phyloP scores from a whole-genome alignment of 2,888 invertebrate genomes.

The Andrena hattorfiana region DNA sequence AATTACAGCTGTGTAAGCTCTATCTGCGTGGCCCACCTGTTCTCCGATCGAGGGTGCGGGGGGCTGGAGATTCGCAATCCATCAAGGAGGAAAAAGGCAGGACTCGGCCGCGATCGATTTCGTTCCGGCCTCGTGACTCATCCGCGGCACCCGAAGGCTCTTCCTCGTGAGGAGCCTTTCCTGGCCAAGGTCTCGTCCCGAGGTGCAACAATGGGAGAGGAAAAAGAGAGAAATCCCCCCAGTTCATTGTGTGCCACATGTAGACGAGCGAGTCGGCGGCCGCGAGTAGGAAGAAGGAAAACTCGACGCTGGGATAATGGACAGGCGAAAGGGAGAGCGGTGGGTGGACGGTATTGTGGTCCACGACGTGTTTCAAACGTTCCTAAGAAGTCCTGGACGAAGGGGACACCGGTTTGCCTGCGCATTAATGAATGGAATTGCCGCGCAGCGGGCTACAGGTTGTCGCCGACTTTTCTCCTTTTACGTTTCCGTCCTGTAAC shows the following conservation, averaged over 20 bases:
- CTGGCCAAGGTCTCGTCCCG: slow-evolving; percentile 52
- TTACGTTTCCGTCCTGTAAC: not conserved
- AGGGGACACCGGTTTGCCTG: slow-evolving; percentile 4
- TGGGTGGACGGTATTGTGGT: too few relatives aligned
- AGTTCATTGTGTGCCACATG: slow-evolving; percentile 8
- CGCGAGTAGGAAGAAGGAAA: slow-evolving; percentile 23
- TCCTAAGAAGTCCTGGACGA: slow-evolving; percentile 19
- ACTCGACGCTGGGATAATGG: slow-evolving; percentile 33
- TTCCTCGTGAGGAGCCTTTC: slow-evolving; percentile 59
- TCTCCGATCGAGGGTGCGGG: not conserved
- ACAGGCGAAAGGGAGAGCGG: slow-evolving; percentile 3
- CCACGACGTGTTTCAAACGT: not conserved
- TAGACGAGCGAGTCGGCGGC: slow-evolving; percentile 4
- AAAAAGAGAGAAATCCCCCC: slow-evolving; percentile 14
- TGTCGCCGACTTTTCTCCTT: not conserved
- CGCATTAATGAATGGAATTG: slow-evolving; percentile 20
- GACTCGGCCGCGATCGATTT: slow-evolving; percentile 55
- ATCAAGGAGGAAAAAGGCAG: slow-evolving; percentile 29
- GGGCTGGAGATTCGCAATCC: slow-evolving; percentile 21
- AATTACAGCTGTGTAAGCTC: slow-evolving; percentile 14
- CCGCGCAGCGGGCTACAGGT: not conserved
- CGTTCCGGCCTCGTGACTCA: slow-evolving; percentile 60
- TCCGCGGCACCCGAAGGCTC: slow-evolving; percentile 55
- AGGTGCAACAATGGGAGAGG: slow-evolving; percentile 45
- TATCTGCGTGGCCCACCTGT: slow-evolving; percentile 21